These are phyloP conservation scores for Acrocephalus arundinaceus DNA, from an alignment of 2,113 vertebrate species.

Conservation along the genomic window DNA sequence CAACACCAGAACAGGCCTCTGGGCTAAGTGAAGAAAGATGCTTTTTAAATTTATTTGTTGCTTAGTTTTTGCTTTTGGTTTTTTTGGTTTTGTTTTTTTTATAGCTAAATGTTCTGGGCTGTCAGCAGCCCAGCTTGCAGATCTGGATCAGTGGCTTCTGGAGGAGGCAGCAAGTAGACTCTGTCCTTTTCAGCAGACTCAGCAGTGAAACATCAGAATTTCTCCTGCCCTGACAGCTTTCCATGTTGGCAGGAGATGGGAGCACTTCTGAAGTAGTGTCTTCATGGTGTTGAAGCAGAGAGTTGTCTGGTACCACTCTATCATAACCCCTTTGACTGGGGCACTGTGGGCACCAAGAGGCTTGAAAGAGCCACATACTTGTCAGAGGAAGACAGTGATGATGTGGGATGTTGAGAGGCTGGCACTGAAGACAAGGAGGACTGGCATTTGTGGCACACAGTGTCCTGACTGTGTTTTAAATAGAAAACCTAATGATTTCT, in stretches of 20 bases:
- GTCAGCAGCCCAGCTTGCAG: not conserved
- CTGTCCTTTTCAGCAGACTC: not conserved
- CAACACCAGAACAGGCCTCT: not conserved
- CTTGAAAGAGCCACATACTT: slow-evolving; percentile 1
- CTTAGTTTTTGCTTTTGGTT: too few species aligned
- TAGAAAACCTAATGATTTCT: slow-evolving; percentile 46
- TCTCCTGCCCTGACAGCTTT: not conserved
- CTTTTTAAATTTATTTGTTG: not conserved
- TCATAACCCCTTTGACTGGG: not conserved
- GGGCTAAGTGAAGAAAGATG: not conserved
- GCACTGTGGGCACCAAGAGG: not conserved
- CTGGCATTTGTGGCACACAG: not conserved
- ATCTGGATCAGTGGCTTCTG: not conserved
- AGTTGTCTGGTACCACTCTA: not conserved
- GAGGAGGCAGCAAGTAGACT: not conserved
- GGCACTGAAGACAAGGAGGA: not conserved
- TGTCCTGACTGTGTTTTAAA: not conserved
- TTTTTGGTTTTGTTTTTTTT: not conserved
- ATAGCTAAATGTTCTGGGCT: not conserved
- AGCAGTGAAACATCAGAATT: not conserved
- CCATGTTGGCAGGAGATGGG: not conserved
- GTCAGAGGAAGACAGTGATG: slow-evolving; percentile 5
- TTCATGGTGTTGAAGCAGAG: not conserved
- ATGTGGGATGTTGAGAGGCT: not conserved
- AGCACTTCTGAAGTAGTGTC: not conserved